phyloP scores from a whole-genome alignment of 2,888 invertebrate genomes.

The Nasonia oneida region DNA sequence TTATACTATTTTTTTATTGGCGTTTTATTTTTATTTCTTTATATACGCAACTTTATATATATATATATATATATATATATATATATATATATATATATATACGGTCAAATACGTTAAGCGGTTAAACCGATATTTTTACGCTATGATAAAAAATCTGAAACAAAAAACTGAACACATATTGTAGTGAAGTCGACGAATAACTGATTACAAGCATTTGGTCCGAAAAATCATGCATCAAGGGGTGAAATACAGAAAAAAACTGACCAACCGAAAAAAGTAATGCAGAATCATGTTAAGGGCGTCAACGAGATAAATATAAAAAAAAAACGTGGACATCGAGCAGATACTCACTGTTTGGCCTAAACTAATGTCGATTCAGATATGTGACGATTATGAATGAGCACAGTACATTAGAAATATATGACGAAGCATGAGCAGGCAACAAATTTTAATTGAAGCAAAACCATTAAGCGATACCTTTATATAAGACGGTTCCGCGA shows the following conservation, averaged over 20 bases:
- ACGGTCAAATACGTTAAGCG: conserved; percentile 34
- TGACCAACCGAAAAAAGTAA: neutral
- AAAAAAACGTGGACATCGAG: conserved; percentile 55
- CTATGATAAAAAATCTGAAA: conserved; percentile 3
- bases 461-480: neutral
- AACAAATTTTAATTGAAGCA: neutral
- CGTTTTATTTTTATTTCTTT: conserved; percentile 9
- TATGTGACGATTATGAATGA: conserved; percentile 57
- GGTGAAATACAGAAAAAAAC: neutral
- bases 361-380: conserved; percentile 64
- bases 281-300: conserved; percentile 10
- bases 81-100: neutral
- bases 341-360: conserved; percentile 62
- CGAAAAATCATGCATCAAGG: conserved; percentile 31
- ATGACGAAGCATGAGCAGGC: neutral
- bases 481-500: conserved; percentile 6
- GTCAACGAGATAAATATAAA: conserved; percentile 44
- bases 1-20: neutral
- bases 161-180: neutral
- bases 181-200: neutral
- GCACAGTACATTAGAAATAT: conserved; percentile 63
- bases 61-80: neutral
- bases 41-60: neutral
- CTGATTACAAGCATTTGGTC: conserved; percentile 12
- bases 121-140: conserved; percentile 29